These are phyloP conservation scores for Arctia plantaginis DNA, from an alignment of 2,888 invertebrate genomes.

Conservation along the genomic window DNA sequence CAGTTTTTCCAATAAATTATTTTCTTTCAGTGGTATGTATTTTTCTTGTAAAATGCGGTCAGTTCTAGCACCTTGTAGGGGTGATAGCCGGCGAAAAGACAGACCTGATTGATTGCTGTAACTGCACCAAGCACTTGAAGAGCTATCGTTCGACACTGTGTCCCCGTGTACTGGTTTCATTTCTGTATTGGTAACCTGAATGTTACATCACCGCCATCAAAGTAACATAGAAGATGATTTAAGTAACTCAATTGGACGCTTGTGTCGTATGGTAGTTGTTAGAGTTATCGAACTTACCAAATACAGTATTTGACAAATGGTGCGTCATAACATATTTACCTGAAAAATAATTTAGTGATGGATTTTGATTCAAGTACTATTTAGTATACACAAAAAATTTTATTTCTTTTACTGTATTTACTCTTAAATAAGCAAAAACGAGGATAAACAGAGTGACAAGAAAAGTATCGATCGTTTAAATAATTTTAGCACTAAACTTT, in stretches of 20 bases:
- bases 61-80: conserved; percentile 55
- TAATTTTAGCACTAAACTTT: background rate
- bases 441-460: background rate
- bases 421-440: background rate
- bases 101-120: conserved; percentile 61
- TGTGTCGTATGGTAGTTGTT: background rate
- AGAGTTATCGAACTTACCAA: conserved; percentile 27
- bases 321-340: conserved; percentile 45
- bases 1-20: conserved; percentile 64
- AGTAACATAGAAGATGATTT: conserved; percentile 19
- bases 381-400: background rate
- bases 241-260: background rate
- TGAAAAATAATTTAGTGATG: conserved; percentile 22
- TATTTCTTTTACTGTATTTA: background rate
- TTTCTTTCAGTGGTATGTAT: conserved; percentile 64
- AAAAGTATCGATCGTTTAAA: background rate
- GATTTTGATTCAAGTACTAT: background rate
- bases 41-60: conserved; percentile 63
- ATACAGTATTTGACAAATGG: conserved; percentile 42
- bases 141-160: conserved; percentile 50
- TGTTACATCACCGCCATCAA: conserved; percentile 14
- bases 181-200: conserved; percentile 42
- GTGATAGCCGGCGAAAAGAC: conserved; percentile 53
- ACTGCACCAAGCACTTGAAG: conserved; percentile 64
- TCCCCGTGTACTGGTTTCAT: conserved; percentile 56